Evolutionary conservation across 35 echinoderm and acorn worm species (phyloP).

Genomic region (Hemicentrotus pulcherrimus): DNA sequence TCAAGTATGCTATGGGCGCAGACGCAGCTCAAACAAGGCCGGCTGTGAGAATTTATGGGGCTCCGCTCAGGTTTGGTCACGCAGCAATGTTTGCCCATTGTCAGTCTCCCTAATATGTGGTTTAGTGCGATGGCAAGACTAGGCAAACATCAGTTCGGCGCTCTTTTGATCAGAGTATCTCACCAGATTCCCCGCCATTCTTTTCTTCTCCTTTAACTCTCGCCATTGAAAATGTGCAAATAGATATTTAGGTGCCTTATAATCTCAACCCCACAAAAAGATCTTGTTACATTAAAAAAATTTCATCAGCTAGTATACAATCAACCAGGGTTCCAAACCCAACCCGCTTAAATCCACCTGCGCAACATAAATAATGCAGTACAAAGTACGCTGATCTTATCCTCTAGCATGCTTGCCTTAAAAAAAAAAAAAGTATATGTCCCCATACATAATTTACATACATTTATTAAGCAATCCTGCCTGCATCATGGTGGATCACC

Average conservation of each 20-base stretch:
- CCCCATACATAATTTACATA: background rate
- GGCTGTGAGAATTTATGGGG: background rate
- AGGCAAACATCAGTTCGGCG: background rate
- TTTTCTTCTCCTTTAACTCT: background rate
- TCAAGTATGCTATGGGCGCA: background rate
- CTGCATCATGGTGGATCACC: background rate
- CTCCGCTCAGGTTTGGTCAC: background rate
- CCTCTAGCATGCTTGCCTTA: background rate
- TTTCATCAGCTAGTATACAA: background rate
- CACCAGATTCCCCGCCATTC: background rate
- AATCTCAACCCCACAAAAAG: background rate
- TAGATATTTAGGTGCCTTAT: background rate
- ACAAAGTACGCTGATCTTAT: background rate
- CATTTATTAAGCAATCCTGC: background rate
- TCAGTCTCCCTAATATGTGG: background rate
- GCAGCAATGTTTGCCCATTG: background rate
- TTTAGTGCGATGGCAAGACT: background rate
- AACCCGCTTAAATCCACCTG: background rate
- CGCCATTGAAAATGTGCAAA: background rate
- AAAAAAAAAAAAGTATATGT: background rate
- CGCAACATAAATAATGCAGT: background rate
- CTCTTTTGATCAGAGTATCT: background rate
- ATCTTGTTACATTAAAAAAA: background rate
- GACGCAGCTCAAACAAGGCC: constrained; percentile 14
- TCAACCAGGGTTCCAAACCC: background rate